Conservation (phyloP, 2,797 vertebrate species). For the Lemur catta region DNA sequence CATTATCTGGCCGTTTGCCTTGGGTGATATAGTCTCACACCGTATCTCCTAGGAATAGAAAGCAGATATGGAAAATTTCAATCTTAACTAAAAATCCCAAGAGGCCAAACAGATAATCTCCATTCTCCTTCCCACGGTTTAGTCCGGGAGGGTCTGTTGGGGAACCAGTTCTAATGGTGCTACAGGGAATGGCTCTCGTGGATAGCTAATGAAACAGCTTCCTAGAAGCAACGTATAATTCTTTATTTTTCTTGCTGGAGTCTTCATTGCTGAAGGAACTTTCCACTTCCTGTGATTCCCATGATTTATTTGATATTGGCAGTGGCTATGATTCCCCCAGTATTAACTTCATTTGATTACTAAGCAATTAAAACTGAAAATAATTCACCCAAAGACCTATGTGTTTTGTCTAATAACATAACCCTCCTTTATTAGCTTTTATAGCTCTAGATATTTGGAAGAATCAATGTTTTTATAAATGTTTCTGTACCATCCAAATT, state of each 20-base stretch:
- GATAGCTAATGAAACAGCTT: background rate
- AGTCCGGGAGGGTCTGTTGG: background rate
- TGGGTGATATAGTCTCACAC: background rate
- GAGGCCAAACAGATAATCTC: background rate
- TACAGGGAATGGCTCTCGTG: background rate
- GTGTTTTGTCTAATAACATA: background rate
- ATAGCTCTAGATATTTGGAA: background rate
- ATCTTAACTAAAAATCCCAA: background rate
- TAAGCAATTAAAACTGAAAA: background rate
- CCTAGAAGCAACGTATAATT: background rate
- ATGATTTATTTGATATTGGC: background rate
- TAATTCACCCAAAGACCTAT: background rate
- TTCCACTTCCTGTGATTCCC: background rate
- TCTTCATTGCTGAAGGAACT: background rate
- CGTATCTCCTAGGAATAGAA: background rate
- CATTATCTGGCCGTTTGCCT: background rate
- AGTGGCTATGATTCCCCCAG: background rate
- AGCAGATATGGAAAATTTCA: background rate
- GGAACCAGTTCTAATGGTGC: background rate
- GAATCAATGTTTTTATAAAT: background rate
- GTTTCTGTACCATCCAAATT: background rate
- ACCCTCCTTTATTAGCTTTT: background rate
- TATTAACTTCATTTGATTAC: background rate
- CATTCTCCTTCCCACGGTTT: background rate
- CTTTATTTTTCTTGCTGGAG: background rate